These are phyloP conservation scores for Oppia nitens DNA, from an alignment of 1,140 invertebrate genomes.

Conservation along the genomic window DNA sequence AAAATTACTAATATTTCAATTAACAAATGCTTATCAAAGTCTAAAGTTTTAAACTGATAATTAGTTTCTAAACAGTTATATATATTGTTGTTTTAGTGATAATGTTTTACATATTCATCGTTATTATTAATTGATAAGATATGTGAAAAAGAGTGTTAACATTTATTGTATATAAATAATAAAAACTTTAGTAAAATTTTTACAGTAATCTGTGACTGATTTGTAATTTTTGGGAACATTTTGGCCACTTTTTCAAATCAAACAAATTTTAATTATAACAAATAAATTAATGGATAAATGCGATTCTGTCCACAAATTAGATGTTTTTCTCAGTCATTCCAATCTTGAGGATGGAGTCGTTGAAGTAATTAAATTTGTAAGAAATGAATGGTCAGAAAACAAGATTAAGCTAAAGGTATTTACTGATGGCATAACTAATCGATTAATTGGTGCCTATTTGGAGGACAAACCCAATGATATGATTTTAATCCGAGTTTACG, in stretches of 20 bases:
- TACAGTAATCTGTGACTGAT: too few relatives aligned
- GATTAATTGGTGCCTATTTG: slow-evolving; percentile 58
- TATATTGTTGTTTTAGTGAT: too few relatives aligned
- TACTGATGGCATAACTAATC: slow-evolving; percentile 89
- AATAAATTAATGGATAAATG: background rate
- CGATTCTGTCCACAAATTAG: background rate
- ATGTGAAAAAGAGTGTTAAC: too few relatives aligned
- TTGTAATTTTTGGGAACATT: too few relatives aligned
- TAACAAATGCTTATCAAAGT: too few relatives aligned
- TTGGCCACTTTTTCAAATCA: background rate
- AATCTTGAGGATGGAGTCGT: slow-evolving; percentile 11
- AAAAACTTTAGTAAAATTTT: too few relatives aligned
- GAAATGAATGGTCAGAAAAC: slow-evolving; percentile 9
- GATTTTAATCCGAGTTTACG: slow-evolving; percentile 76
- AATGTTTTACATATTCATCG: too few relatives aligned
- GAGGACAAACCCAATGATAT: slow-evolving; percentile 38
- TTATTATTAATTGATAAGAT: too few relatives aligned
- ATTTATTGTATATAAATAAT: too few relatives aligned
- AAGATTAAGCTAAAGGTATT: slow-evolving; percentile 34
- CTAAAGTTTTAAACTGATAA: too few relatives aligned
- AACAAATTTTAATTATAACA: background rate
- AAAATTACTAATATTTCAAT: too few relatives aligned
- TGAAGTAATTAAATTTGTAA: slow-evolving; percentile 1
- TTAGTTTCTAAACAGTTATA: too few relatives aligned
- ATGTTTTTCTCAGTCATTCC: background rate